Evolutionary conservation across 2,113 vertebrate genomes (phyloP).

Genomic region (Hippocampus comes): DNA sequence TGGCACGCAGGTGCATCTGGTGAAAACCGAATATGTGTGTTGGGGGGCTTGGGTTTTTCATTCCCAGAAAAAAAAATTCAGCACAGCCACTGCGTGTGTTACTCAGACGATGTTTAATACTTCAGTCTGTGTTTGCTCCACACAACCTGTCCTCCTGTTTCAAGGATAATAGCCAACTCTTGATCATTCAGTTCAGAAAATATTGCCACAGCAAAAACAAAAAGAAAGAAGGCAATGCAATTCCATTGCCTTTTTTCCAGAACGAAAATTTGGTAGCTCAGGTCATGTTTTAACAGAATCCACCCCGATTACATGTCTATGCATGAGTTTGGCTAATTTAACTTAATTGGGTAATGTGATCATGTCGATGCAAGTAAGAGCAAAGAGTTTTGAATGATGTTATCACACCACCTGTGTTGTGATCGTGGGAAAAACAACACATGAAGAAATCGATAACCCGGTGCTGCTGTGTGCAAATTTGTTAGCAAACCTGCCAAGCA

Average conservation of each 20-base stretch:
- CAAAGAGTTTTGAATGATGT: slow-evolving; percentile 1
- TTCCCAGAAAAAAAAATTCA: not conserved
- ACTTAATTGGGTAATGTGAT: not conserved
- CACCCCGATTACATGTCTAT: not conserved
- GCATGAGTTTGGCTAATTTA: not conserved
- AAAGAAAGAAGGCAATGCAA: not conserved
- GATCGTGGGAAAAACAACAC: slow-evolving; percentile 48
- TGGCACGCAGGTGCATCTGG: not conserved
- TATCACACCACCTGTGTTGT: not conserved
- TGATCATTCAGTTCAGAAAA: not conserved
- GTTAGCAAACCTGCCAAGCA: slow-evolving; percentile 12
- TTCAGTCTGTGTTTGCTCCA: not conserved
- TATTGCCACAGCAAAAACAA: not conserved
- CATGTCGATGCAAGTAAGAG: not conserved
- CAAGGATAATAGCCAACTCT: not conserved
- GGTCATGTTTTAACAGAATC: not conserved
- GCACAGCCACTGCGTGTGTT: not conserved
- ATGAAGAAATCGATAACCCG: slow-evolving; percentile 31
- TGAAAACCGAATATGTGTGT: not conserved
- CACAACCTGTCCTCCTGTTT: not conserved
- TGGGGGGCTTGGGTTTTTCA: not conserved
- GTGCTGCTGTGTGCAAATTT: not conserved
- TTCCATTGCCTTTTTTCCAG: not conserved
- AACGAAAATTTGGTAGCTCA: not conserved
- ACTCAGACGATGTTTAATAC: not conserved